phyloP scores from a whole-genome alignment of 1,140 invertebrate species.

The Pseudomyrmex concolor region DNA sequence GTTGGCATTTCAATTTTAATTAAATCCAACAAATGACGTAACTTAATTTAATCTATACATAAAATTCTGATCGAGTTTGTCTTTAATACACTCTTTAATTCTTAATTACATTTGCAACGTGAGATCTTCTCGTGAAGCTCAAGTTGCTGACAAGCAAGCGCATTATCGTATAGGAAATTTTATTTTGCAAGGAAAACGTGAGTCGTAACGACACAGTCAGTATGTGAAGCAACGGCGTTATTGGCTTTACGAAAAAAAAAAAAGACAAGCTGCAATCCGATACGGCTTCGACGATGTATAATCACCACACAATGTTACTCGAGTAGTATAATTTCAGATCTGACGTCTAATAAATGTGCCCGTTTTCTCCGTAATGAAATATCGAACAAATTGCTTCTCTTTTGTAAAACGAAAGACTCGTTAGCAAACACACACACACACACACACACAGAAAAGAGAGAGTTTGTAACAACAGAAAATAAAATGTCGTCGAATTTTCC shows the following conservation, averaged over 20 bases:
- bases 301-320: constrained; percentile 12
- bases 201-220: not conserved
- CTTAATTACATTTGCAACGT: not conserved
- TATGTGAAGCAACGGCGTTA: constrained; percentile 2
- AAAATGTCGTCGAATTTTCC: not conserved
- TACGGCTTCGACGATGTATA: constrained; percentile 6
- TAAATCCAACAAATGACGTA: no score
- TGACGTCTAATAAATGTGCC: constrained; percentile 2
- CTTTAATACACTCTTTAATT: no score
- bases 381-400: not conserved
- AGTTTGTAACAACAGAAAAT: not conserved
- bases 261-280: constrained; percentile 18
- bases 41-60: no score
- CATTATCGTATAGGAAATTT: constrained; percentile 41
- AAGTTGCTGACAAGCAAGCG: not conserved
- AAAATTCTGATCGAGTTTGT: no score
- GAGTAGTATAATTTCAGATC: constrained; percentile 23
- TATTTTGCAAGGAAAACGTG: constrained; percentile 23
- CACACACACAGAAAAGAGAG: not conserved
- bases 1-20: no score
- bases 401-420: constrained; percentile 4
- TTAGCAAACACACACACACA: not conserved
- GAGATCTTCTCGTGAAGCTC: constrained; percentile 11
- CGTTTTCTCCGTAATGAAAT: constrained; percentile 44
- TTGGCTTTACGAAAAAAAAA: not conserved